Conservation (phyloP, 2,888 invertebrate genomes). For the Quadroppia sp. region DNA sequence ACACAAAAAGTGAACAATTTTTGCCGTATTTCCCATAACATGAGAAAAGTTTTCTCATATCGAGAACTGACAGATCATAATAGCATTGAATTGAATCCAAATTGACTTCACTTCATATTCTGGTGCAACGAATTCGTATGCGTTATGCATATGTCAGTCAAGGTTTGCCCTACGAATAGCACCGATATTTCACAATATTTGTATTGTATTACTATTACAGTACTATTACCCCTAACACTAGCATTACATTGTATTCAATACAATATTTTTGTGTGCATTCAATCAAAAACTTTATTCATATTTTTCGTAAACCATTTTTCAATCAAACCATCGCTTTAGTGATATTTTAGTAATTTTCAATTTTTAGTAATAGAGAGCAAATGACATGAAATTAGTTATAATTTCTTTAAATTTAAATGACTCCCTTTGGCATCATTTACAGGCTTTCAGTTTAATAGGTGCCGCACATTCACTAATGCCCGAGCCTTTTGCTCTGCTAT, state of each 20-base stretch:
- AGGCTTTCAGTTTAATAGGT: slow-evolving; percentile 33
- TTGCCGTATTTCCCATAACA: slow-evolving; percentile 20
- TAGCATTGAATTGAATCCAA: slow-evolving; percentile 24
- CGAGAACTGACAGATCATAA: slow-evolving; percentile 30
- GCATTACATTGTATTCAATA: too few relatives aligned
- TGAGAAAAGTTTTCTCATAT: slow-evolving; percentile 9
- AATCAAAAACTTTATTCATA: neutral
- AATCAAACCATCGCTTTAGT: neutral
- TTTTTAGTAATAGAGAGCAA: neutral
- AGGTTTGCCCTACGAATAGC: slow-evolving; percentile 4
- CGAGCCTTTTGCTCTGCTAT: neutral
- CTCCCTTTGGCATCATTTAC: slow-evolving; percentile 21
- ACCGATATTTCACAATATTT: slow-evolving; percentile 29
- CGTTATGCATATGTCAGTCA: slow-evolving; percentile 26
- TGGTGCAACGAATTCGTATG: slow-evolving; percentile 17
- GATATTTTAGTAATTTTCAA: neutral
- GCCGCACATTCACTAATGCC: neutral
- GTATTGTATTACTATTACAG: slow-evolving; percentile 14
- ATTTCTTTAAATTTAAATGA: slow-evolving; percentile 34
- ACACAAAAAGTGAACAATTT: slow-evolving; percentile 26
- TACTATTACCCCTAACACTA: neutral
- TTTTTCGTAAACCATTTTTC: too few relatives aligned
- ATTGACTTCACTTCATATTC: slow-evolving; percentile 35
- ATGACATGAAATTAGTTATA: slow-evolving; percentile 33
- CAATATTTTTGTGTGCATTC: too few relatives aligned